Conservation (phyloP, 2,113 vertebrate genomes). For the Perca schrenkii region DNA sequence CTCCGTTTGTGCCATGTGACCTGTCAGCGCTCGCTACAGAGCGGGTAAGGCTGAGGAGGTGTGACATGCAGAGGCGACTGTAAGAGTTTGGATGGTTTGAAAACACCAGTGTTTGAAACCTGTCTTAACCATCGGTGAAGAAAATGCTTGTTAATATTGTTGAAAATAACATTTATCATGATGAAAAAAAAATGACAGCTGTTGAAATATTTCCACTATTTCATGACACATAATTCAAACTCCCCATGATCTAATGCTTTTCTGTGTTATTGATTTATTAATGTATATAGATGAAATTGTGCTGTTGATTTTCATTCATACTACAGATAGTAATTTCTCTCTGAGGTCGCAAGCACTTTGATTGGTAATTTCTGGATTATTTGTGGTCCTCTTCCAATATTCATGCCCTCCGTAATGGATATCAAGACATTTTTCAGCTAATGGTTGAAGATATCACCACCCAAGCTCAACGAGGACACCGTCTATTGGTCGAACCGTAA, state of each 20-base stretch:
- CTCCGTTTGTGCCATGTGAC: slow-evolving; percentile 76
- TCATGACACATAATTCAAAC: slow-evolving; percentile 25
- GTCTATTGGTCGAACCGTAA: slow-evolving; percentile 64
- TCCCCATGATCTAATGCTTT: slow-evolving; percentile 6
- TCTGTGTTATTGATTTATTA: slow-evolving; percentile 43
- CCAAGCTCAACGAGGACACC: slow-evolving; percentile 38
- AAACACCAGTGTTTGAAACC: not conserved
- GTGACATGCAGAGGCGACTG: slow-evolving; percentile 39
- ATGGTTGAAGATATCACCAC: slow-evolving; percentile 57
- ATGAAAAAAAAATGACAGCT: slow-evolving; percentile 1
- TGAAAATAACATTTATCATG: not conserved
- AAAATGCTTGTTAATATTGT: not conserved
- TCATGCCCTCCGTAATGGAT: slow-evolving; percentile 77
- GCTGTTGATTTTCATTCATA: slow-evolving; percentile 41
- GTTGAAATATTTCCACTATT: slow-evolving; percentile 10
- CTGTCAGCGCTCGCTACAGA: slow-evolving; percentile 67
- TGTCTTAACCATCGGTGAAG: not conserved
- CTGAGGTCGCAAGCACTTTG: slow-evolving; percentile 59
- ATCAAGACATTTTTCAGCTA: slow-evolving; percentile 65
- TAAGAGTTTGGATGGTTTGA: not conserved
- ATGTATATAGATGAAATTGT: slow-evolving; percentile 37
- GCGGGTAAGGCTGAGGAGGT: slow-evolving; percentile 40
- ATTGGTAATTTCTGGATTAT: slow-evolving; percentile 79
- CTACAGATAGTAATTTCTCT: slow-evolving; percentile 48
- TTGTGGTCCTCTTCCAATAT: slow-evolving; percentile 81